Conservation (phyloP, 2,888 invertebrate genomes). For the Zonitis immaculata region DNA sequence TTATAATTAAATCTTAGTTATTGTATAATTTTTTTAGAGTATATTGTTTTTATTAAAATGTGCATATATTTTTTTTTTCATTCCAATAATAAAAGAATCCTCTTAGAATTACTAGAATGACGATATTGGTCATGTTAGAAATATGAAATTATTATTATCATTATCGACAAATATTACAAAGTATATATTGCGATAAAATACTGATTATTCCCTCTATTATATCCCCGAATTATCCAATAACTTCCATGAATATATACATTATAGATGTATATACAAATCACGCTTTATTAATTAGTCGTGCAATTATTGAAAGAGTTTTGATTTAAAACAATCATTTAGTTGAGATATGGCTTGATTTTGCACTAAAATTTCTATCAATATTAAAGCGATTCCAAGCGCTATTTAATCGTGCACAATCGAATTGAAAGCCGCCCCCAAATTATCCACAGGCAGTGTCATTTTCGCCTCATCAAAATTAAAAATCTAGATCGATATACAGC, state of each 20-base stretch:
- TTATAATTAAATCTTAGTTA: conserved; percentile 5
- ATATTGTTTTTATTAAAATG: conserved; percentile 8
- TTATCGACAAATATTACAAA: conserved; percentile 21
- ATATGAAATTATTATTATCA: conserved; percentile 22
- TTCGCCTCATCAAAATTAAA: too few relatives aligned
- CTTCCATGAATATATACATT: too few relatives aligned
- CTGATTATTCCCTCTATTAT: too few relatives aligned
- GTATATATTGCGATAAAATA: conserved; percentile 26
- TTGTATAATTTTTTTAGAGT: conserved; percentile 13
- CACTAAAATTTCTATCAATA: conserved; percentile 29
- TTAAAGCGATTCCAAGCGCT: conserved; percentile 27
- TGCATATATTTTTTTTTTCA: conserved; percentile 3
- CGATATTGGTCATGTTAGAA: conserved; percentile 21
- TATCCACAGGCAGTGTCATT: background rate
- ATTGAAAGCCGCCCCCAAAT: background rate
- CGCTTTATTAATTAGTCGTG: too few relatives aligned
- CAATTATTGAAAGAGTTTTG: conserved; percentile 27
- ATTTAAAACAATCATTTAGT: conserved; percentile 33
- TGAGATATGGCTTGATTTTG: conserved; percentile 30
- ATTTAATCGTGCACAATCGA: conserved; percentile 6
- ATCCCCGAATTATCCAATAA: too few relatives aligned
- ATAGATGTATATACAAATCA: conserved; percentile 27
- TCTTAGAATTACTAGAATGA: conserved; percentile 13
- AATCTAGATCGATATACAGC: too few relatives aligned
- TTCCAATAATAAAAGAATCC: background rate